Percentiles rank a stretch among this genome's conserved stretches.
Conservation (phyloP, 1,140 invertebrate species). For the Harpegnathos saltator region DNA sequence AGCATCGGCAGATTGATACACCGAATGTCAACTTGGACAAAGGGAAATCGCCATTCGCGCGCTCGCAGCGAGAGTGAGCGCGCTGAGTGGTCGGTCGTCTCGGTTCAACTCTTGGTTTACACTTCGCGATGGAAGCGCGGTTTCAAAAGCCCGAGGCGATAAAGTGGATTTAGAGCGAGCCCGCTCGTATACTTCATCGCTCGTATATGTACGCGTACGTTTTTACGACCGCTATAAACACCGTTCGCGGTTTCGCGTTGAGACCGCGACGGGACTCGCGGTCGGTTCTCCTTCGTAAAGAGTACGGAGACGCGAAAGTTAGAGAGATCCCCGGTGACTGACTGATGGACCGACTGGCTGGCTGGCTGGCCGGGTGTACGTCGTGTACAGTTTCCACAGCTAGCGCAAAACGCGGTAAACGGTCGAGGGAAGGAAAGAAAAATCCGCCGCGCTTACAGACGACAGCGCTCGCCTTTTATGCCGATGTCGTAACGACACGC, state of each 20-base stretch:
- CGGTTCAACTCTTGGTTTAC: slow-evolving; percentile 1
- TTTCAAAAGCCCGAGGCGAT: neutral
- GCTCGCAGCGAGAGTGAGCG: neutral
- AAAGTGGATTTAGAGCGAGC: slow-evolving; percentile 38
- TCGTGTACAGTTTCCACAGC: neutral
- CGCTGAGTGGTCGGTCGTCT: neutral
- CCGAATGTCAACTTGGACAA: neutral
- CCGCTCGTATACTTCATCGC: slow-evolving; percentile 27
- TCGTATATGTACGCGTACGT: slow-evolving; percentile 14
- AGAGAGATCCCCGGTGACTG: slow-evolving; percentile 14
- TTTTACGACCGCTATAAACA: slow-evolving; percentile 41
- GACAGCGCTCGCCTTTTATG: slow-evolving; percentile 1
- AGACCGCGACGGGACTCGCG: slow-evolving; percentile 13
- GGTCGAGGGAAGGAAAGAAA: neutral
- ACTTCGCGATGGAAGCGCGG: neutral
- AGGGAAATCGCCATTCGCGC: neutral
- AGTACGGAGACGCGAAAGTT: slow-evolving; percentile 30
- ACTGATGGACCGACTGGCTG: neutral
- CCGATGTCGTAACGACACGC: neutral
- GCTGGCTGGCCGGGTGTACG: too few relatives aligned
- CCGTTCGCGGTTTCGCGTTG: slow-evolving; percentile 33
- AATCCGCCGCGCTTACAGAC: neutral
- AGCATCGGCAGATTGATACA: slow-evolving; percentile 31
- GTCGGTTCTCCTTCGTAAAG: neutral
- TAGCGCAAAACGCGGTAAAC: neutral